Percentiles rank a stretch among this genome's conserved stretches.
Conservation (phyloP, 2,113 vertebrate species). For the Polyodon spathula region DNA sequence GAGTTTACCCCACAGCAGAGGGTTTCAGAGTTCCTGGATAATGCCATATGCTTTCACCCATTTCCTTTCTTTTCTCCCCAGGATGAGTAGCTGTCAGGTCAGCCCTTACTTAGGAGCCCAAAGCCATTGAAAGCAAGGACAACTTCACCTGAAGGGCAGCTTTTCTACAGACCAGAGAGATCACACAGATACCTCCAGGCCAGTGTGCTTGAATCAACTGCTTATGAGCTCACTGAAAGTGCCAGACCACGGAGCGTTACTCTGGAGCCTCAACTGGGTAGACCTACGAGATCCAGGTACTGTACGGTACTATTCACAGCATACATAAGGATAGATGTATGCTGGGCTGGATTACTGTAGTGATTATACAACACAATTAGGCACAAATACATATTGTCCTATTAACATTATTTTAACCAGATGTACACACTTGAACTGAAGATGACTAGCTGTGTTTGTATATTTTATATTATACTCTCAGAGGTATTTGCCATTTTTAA, state of each 20-base stretch:
- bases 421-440: conserved; percentile 24
- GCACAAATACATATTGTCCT: no score
- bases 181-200: conserved; percentile 54
- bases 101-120: conserved; percentile 31
- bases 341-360: no score
- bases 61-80: conserved; percentile 50
- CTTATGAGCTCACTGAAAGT: conserved; percentile 45
- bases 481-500: conserved; percentile 57
- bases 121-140: conserved; percentile 43
- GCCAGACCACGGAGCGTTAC: conserved; percentile 40
- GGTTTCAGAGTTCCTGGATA: neutral
- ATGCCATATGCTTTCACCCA: conserved; percentile 31
- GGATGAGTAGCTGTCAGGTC: conserved; percentile 47
- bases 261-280: conserved; percentile 20
- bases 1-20: neutral
- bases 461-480: conserved; percentile 53
- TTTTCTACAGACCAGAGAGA: conserved; percentile 37
- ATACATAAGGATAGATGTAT: neutral
- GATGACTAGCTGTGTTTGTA: conserved; percentile 37
- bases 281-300: conserved; percentile 27
- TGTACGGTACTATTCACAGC: neutral
- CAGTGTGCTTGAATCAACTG: conserved; percentile 45
- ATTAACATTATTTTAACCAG: neutral
- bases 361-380: no score
- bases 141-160: conserved; percentile 38